These are phyloP conservation scores for Pararge aegeria DNA, from an alignment of 1,140 invertebrate genomes.

Conservation along the genomic window DNA sequence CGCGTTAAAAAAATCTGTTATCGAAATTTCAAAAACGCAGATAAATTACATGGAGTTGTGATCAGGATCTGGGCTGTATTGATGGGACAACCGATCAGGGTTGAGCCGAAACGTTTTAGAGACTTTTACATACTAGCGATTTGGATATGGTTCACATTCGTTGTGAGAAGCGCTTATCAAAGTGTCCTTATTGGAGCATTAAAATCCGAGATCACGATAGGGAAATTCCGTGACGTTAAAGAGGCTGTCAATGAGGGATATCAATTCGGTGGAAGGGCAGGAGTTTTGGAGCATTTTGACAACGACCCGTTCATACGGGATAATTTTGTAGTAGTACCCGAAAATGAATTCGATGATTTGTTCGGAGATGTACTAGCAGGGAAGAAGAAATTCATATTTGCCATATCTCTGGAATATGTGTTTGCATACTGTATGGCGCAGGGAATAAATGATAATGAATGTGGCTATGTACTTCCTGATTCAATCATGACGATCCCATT, in stretches of 20 bases:
- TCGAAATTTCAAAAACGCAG: constrained; percentile 45
- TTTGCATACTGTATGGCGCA: constrained; percentile 49
- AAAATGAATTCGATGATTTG: constrained; percentile 43
- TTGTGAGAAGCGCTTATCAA: constrained; percentile 58
- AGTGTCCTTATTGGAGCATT: constrained; percentile 58
- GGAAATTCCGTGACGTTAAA: constrained; percentile 45
- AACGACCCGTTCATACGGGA: constrained; percentile 51
- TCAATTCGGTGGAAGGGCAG: constrained; percentile 48
- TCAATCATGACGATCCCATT: constrained; percentile 60
- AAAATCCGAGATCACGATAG: constrained; percentile 47
- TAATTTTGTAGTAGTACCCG: constrained; percentile 45
- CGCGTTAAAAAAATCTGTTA: constrained; percentile 40
- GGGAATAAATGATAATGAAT: constrained; percentile 46
- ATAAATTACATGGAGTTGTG: constrained; percentile 44
- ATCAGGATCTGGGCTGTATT: constrained; percentile 58
- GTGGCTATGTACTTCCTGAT: constrained; percentile 55
- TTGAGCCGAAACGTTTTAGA: constrained; percentile 50
- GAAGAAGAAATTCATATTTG: constrained; percentile 50
- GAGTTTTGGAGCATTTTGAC: constrained; percentile 53
- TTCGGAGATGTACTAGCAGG: constrained; percentile 49
- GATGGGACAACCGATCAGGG: constrained; percentile 52
- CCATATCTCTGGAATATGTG: constrained; percentile 56
- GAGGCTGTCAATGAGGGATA: constrained; percentile 49
- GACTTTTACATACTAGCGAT: constrained; percentile 58
- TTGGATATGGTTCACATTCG: constrained; percentile 65